Conservation (phyloP, 2,797 vertebrate genomes). For the Malurus leucopterus region DNA sequence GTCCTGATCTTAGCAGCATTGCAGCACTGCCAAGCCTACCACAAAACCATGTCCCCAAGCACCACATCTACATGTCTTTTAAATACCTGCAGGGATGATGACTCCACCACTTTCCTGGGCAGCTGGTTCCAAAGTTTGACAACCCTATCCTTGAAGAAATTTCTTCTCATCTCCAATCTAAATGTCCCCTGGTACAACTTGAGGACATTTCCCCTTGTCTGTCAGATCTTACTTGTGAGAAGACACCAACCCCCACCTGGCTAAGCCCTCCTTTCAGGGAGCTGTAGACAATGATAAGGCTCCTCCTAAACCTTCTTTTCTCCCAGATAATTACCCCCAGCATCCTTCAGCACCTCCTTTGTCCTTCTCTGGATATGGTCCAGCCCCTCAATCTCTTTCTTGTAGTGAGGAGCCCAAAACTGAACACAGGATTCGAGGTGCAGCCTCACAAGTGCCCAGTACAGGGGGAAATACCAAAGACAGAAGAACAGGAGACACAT, state of each 20-base stretch:
- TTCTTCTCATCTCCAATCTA: background rate
- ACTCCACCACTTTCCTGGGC: background rate
- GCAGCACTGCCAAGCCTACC: background rate
- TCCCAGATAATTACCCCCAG: background rate
- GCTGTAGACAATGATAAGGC: background rate
- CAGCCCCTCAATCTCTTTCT: background rate
- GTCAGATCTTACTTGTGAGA: background rate
- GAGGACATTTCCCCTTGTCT: background rate
- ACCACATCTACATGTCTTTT: background rate
- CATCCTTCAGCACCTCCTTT: background rate
- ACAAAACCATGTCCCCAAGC: background rate
- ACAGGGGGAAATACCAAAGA: background rate
- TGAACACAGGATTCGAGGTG: fast-evolving
- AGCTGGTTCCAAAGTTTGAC: background rate
- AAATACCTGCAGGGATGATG: background rate
- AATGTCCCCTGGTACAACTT: background rate
- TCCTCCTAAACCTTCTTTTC: background rate
- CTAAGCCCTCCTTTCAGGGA: background rate
- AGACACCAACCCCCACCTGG: fast-evolving
- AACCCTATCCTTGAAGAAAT: background rate
- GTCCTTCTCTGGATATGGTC: background rate
- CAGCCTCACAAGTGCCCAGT: background rate
- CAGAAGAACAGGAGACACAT: background rate
- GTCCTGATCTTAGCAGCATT: background rate
- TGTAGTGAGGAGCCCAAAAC: background rate